These are phyloP conservation scores for Pogonophryne albipinna DNA, from an alignment of 2,797 vertebrate genomes.

Conservation along the genomic window DNA sequence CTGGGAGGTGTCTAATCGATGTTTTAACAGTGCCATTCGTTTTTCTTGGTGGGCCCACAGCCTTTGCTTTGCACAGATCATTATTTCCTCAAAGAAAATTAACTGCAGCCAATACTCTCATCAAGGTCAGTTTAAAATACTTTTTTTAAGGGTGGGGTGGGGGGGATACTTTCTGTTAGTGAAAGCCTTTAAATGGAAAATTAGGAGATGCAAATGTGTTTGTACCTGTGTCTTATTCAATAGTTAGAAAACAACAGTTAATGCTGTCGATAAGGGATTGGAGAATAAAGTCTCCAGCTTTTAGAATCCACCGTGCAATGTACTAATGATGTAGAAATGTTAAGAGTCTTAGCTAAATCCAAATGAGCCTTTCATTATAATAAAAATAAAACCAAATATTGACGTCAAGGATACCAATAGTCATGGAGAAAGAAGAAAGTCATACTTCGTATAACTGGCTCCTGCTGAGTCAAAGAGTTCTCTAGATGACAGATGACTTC, in stretches of 20 bases:
- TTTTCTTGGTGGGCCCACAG: constrained; percentile 19
- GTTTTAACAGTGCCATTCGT: constrained; percentile 45
- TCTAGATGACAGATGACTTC: constrained; percentile 54
- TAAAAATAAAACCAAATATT: constrained; percentile 50
- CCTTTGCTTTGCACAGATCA: constrained; percentile 53
- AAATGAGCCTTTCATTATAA: constrained; percentile 48
- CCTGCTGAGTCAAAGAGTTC: constrained; percentile 62
- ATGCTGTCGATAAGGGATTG: constrained; percentile 28
- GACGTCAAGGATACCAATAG: constrained; percentile 56
- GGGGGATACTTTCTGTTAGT: constrained; percentile 50
- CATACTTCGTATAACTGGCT: constrained; percentile 36
- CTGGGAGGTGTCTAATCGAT: constrained; percentile 56
- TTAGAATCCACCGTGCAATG: constrained; percentile 51
- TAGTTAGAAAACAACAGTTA: constrained; percentile 40
- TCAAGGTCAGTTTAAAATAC: constrained; percentile 73
- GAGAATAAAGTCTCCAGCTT: constrained; percentile 44
- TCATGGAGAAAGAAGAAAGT: constrained; percentile 41
- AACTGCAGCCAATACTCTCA: constrained; percentile 66
- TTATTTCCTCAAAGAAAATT: constrained; percentile 51
- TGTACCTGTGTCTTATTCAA: constrained; percentile 51
- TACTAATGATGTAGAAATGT: constrained; percentile 45
- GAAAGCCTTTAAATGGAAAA: constrained; percentile 62
- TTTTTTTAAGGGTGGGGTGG: constrained; percentile 66
- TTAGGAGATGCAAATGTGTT: constrained; percentile 62
- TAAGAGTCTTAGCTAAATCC: constrained; percentile 41